A percentile compares a stretch with the other conserved stretches of the same genome.
phyloP scores from a whole-genome alignment of 2,888 invertebrate species.

The Pharmacophagus antenor region DNA sequence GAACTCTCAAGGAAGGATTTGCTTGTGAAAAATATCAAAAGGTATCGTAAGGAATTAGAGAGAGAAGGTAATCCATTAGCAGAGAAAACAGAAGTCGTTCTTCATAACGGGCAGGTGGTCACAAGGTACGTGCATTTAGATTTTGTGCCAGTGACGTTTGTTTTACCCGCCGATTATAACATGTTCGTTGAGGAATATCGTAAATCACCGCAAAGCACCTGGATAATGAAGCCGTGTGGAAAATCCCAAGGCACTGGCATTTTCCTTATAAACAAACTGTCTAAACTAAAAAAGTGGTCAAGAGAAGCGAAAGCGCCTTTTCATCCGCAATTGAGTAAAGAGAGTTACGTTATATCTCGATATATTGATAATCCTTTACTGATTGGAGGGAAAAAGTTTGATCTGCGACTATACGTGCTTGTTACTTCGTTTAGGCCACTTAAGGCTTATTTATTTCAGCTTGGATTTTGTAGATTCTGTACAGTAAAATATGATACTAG shows the following conservation, averaged over 20 bases:
- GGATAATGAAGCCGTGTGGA: conserved; percentile 99
- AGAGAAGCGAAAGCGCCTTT: conserved; percentile 84
- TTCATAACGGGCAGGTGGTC: conserved; percentile 82
- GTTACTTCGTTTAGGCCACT: conserved; percentile 96
- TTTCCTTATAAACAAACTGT: conserved; percentile 96
- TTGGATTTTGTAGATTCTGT: conserved; percentile 98
- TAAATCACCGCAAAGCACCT: conserved; percentile 95
- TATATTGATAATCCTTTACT: conserved; percentile 97
- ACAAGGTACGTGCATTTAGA: conserved; percentile 90
- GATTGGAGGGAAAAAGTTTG: conserved; percentile 98
- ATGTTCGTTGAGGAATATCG: conserved; percentile 98
- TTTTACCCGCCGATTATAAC: conserved; percentile 96
- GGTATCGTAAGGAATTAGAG: conserved; percentile 94
- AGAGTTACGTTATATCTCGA: conserved; percentile 97
- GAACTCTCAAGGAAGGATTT: conserved; percentile 97
- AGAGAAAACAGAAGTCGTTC: conserved; percentile 82
- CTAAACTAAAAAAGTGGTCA: conserved; percentile 95
- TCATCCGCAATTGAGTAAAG: conserved; percentile 90
- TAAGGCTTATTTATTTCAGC: conserved; percentile 94
- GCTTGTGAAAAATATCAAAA: conserved; percentile 95
- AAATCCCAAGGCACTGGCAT: conserved; percentile 97
- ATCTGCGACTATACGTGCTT: conserved; percentile 93
- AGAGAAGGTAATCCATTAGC: conserved; percentile 92
- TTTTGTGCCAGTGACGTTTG: conserved; percentile 96
- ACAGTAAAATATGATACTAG: conserved; percentile 97